Evolutionary conservation across 92 coral and sea anemone species (phyloP).

Genomic region (Porites divaricata): DNA sequence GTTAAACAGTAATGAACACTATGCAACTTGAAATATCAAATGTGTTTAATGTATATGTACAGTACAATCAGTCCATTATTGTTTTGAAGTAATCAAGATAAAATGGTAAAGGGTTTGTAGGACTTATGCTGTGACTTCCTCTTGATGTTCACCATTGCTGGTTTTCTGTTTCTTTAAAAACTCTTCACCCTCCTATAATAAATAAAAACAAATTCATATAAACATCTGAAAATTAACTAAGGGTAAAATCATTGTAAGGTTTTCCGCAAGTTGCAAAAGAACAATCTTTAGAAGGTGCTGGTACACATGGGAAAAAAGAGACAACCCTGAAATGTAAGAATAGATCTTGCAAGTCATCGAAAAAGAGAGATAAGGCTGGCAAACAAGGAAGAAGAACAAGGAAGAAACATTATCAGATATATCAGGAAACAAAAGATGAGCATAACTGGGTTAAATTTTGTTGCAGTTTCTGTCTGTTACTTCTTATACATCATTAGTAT

Average conservation of each 20-base stretch:
- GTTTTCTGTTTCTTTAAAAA: slow-evolving; percentile 58
- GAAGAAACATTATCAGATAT: background rate
- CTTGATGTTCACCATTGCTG: slow-evolving; percentile 51
- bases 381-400: background rate
- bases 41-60: slow-evolving; percentile 28
- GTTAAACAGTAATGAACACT: background rate
- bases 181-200: slow-evolving; percentile 66
- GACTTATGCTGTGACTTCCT: slow-evolving; percentile 43
- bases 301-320: background rate
- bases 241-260: background rate
- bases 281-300: background rate
- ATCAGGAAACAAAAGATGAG: no score
- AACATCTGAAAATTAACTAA: background rate
- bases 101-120: background rate
- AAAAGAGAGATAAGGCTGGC: no score
- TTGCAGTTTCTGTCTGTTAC: no score
- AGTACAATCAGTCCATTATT: slow-evolving; percentile 38
- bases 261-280: no score
- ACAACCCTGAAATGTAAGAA: background rate
- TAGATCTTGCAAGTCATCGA: background rate
- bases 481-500: no score
- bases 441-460: background rate
- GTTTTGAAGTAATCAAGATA: slow-evolving; percentile 1
- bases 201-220: background rate
- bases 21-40: background rate